phyloP scores from a whole-genome alignment of 2,797 vertebrate species.

The Garrulus glandarius region DNA sequence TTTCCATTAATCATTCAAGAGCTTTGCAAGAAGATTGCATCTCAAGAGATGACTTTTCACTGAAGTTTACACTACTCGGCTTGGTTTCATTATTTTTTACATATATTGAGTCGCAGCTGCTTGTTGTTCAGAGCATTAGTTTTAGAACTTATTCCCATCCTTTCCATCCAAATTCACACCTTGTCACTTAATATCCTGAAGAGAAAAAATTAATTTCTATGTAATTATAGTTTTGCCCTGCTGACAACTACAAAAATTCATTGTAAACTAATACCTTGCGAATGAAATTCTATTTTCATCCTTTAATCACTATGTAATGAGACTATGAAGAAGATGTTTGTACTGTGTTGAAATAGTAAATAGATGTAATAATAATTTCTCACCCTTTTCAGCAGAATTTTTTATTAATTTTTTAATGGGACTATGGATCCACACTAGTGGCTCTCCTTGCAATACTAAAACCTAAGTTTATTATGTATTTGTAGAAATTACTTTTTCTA shows the following conservation, averaged over 20 bases:
- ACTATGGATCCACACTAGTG: neutral
- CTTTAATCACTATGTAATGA: neutral
- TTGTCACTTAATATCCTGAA: neutral
- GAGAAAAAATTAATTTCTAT: conserved; percentile 22
- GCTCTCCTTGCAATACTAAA: neutral
- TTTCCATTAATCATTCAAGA: conserved; percentile 45
- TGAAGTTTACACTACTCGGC: conserved; percentile 1
- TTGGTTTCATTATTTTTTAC: conserved; percentile 10
- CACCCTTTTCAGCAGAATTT: neutral
- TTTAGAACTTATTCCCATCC: neutral
- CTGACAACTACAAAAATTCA: neutral
- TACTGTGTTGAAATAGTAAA: neutral
- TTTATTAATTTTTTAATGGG: neutral
- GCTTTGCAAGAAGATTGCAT: neutral
- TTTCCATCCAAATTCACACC: neutral
- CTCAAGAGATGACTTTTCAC: conserved; percentile 14
- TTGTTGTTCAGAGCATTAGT: neutral
- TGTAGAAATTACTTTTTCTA: neutral
- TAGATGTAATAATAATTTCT: neutral
- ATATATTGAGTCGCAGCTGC: neutral
- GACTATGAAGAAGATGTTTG: neutral
- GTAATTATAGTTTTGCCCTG: neutral
- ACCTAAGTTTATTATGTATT: neutral
- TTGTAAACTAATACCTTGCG: neutral
- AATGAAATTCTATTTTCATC: conserved; percentile 12